phyloP scores from a whole-genome alignment of 2,888 invertebrate genomes.

The Drosophila multiciliata region DNA sequence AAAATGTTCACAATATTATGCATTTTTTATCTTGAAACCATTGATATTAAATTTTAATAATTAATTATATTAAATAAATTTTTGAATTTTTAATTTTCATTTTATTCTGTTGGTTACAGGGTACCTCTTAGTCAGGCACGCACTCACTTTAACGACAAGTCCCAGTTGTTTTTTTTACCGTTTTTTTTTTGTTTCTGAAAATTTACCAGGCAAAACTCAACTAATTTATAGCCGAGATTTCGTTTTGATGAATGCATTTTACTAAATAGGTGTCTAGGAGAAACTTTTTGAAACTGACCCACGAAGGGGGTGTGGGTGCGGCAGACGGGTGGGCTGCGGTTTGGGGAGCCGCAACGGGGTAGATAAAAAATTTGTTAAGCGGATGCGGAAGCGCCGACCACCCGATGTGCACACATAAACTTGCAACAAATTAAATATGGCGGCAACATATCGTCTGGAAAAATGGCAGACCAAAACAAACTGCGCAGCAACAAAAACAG shows the following conservation, averaged over 20 bases:
- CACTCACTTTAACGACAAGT: background rate
- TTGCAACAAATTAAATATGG: constrained; percentile 77
- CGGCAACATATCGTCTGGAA: constrained; percentile 78
- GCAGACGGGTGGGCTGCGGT: background rate
- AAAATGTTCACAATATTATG: too few species aligned
- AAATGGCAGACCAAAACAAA: constrained; percentile 73
- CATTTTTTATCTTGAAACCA: background rate
- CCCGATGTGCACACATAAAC: constrained; percentile 39
- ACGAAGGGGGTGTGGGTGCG: background rate
- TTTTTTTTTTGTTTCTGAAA: constrained; percentile 43
- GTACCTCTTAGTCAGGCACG: background rate
- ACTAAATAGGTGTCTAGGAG: constrained; percentile 46
- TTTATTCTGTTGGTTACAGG: background rate
- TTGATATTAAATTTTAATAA: background rate
- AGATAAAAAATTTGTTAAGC: constrained; percentile 53
- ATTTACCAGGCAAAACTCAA: constrained; percentile 40
- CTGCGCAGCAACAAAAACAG: constrained; percentile 43
- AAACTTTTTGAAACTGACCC: constrained; percentile 45
- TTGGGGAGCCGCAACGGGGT: constrained; percentile 37
- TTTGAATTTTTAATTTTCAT: background rate
- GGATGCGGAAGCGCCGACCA: constrained; percentile 60
- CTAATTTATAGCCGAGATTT: constrained; percentile 69
- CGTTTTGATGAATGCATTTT: constrained; percentile 66
- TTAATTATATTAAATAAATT: background rate
- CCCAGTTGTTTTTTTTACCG: constrained; percentile 33